Evolutionary conservation across 2,888 invertebrate species (phyloP), one percentile per base, ranked within the genome.

Genomic region (Ochropacha duplaris): DNA sequence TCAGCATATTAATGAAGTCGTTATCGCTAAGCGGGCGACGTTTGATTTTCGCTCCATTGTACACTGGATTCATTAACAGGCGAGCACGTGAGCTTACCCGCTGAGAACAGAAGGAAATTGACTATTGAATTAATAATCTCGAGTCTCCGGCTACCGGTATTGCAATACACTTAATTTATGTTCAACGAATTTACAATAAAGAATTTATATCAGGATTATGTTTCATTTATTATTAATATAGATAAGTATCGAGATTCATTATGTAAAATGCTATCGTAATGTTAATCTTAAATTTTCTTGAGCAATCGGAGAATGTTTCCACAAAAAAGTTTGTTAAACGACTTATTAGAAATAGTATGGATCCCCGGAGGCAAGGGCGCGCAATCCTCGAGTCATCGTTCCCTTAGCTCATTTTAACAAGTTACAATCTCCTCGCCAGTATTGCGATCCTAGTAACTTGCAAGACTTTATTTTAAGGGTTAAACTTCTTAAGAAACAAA

Each of bases 361-460:
- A 66, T 65, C 63, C 54, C 59, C 50, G 59, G 50, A 56, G 65
- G 59, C 65, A 64, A 62, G 54, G 61, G 56, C 55, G 57, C 60
- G 62, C 74, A 65, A 72, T 69, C 66, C 62, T 61, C 68, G 60
- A 73, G 74, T 69, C 71, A 73, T 69, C 69, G 72, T 62, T 69
- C 76, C 71, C 77, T 64, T 57, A 69, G 63, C 68, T 62, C 64
- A 63, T 61, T 75, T 71, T 44, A 44, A 19, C 44, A 74, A 75
- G 72, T 65, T 71, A 72, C 68, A 71, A 77, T 76, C 77, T 77
- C 68, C 69, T 67, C 54, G 65, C 58, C 62, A 59, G 70, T 58
- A 68, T 74, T 84, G 78, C 66, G 59, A 57, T 69, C 79, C 74
- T 83, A 72, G 82, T 83, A 73, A 58, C 61, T 3, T 65, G 58